Base-by-base conservation (phyloP, 2,797 vertebrate species). In the Amazona finschi region DNA sequence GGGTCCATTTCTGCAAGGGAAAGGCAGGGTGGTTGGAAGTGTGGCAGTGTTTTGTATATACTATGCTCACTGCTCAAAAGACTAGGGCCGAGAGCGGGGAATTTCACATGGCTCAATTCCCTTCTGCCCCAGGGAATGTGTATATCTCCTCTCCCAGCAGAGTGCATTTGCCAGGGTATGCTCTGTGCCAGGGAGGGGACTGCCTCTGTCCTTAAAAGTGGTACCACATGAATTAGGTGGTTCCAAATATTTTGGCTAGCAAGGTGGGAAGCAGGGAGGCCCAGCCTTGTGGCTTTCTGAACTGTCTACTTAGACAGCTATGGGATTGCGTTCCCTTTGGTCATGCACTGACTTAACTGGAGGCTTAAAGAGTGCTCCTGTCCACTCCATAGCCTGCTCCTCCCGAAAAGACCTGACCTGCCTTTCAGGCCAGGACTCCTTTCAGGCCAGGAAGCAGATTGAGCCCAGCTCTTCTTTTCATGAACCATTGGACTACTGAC, bases 101-200 rank as follows among this genome's bases (percentile, higher is more conserved):
- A 89, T 94, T 96, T 94, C 94, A 82, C 81, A 39, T 85, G 93
- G 93, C 93, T 93, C 57, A 25, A 33, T 90, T 91, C 93, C 87
- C 61, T 87, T 20, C 72, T 87, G 77, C 93, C 49, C 20, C 7
- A 0, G 74, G 92, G 67, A 76, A n/a, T 5, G 43, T 27, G 57
- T 41, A 8, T 28, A 36, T 69, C 84, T 95, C 71, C 38, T 75
- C 55, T 91, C 71, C 55, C 64, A 71, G 62, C 57, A 49, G 52
- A 87, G 66, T 43, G 77, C 6, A 3, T 69, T 89, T 81, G 49
- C 50, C 8, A 24, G 61, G 49, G 27, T 17, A 5, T 47, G 46
- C 61, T 46, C 66, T 3, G 6, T 91, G 89, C 69, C 52, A 53
- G 52, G 58, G 44, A 73, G 30, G 41, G 22, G 36, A 60, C 77